Evolutionary conservation across 1,140 invertebrate species (phyloP), one percentile per base, ranked within the genome.

Genomic region (Drosophila ercepeae): DNA sequence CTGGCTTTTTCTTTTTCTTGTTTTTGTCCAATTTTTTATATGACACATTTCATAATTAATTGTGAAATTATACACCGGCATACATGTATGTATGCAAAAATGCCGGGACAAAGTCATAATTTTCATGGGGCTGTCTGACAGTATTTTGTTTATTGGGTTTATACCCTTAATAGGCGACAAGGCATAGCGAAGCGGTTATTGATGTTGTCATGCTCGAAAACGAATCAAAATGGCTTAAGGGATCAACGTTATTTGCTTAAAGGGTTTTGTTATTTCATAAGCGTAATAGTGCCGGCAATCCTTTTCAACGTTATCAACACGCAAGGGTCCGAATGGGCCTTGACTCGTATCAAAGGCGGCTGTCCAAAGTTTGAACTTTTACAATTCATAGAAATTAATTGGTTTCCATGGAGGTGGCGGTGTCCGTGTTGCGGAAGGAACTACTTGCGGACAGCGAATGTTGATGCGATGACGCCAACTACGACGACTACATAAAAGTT

Each of bases 371-470:
- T 86, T 53, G 61, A 68, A 74, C 79, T 86, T 72, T 72, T 70
- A 76, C 65, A 86, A 81, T 86, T 84, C 79, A 84, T 86, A 81
- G 71, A 73, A 84, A 84, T 84, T 84, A 84, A 84, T 84, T 79
- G 79, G 79, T 86, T 76, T 76, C 68, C 76, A 60, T 81, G 61
- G 65, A 54, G 75, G 27, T 61, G 55, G 45, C 54, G 45, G 39
- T 45, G 68, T 50, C 59, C 29, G 58, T 69, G 63, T 64, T 86
- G 72, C 63, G 81, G 81, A 88, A 86, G 77, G 82, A 88, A 82
- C 72, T 73, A 82, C 52, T 86, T 88, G 82, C 82, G 81, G 81
- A 53, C 81, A 81, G 71, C 65, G 72, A 71, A 67, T 67, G 63
- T 67, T 58, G 64, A 60, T 75, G 76, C 69, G 57, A 71, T 61